These are phyloP conservation scores for Pelecanus crispus DNA, from an alignment of 2,113 vertebrate species.

Conservation along the genomic window DNA sequence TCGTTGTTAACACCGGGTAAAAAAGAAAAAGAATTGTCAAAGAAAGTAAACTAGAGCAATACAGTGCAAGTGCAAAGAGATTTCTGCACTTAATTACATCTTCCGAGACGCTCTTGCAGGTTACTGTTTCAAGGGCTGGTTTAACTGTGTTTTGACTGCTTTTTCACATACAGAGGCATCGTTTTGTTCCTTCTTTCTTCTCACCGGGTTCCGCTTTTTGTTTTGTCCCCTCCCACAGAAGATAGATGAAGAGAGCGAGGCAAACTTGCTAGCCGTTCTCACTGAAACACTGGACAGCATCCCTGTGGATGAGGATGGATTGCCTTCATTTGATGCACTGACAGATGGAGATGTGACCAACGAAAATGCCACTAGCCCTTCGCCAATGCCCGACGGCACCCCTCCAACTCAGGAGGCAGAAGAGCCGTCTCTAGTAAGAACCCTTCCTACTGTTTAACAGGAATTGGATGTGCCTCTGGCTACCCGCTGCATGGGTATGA, in stretches of 20 bases:
- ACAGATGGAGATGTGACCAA: constrained; percentile 98
- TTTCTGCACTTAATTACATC: neutral
- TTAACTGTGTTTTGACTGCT: neutral
- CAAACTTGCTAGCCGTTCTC: constrained; percentile 98
- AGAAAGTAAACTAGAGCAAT: constrained; percentile 17
- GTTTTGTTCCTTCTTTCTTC: neutral
- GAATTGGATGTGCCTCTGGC: constrained; percentile 74
- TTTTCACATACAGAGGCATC: neutral
- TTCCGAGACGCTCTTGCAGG: neutral
- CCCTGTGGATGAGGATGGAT: constrained; percentile 99
- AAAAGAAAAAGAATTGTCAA: neutral
- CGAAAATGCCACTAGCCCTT: constrained; percentile 92
- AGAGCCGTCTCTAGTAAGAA: constrained; percentile 98
- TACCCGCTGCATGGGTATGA: constrained; percentile 72
- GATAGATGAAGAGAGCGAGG: constrained; percentile 99
- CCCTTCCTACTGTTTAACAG: constrained; percentile 76
- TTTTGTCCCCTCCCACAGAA: constrained; percentile 76
- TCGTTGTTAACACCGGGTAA: neutral
- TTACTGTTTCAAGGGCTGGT: neutral
- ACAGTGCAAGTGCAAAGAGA: neutral
- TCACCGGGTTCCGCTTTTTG: neutral
- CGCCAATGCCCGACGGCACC: constrained; percentile 88
- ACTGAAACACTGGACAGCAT: constrained; percentile 99
- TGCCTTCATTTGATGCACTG: constrained; percentile 98
- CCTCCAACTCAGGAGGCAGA: constrained; percentile 92